Conservation (phyloP, 2,888 invertebrate genomes). For the Adela reaumurella region DNA sequence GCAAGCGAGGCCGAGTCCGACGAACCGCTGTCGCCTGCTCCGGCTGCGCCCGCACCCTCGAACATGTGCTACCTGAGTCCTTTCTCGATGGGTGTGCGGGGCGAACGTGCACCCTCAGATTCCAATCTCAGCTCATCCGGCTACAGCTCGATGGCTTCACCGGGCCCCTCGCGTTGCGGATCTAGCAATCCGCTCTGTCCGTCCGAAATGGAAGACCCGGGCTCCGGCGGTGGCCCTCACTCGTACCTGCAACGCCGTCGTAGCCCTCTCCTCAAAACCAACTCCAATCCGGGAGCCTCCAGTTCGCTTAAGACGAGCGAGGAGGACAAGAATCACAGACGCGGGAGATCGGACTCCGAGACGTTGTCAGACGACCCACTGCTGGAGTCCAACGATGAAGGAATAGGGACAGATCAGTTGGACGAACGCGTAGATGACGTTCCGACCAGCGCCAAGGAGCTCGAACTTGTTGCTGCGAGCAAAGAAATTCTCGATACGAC, state of each 20-base stretch:
- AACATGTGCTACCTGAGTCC: conserved; percentile 76
- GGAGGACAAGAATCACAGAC: conserved; percentile 45
- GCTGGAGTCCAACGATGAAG: conserved; percentile 72
- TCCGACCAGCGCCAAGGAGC: conserved; percentile 66
- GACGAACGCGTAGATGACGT: conserved; percentile 69
- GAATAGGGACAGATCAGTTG: conserved; percentile 69
- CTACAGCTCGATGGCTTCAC: conserved; percentile 82
- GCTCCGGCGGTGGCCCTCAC: conserved; percentile 49
- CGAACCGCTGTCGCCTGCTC: conserved; percentile 64
- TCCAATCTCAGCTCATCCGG: conserved; percentile 82
- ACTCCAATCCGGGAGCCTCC: conserved; percentile 44
- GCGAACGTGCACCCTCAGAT: conserved; percentile 75
- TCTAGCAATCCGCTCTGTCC: conserved; percentile 77
- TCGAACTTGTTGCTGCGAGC: conserved; percentile 31
- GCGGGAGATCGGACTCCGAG: conserved; percentile 70
- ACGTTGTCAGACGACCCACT: conserved; percentile 69
- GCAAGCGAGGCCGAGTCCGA: conserved; percentile 75
- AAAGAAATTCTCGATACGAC: conserved; percentile 32
- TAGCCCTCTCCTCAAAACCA: conserved; percentile 61
- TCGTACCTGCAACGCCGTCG: conserved; percentile 55
- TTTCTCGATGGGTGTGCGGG: conserved; percentile 68
- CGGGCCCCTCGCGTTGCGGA: conserved; percentile 77
- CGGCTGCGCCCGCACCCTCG: conserved; percentile 43
- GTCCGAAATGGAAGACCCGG: conserved; percentile 71
- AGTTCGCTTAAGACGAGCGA: conserved; percentile 21